Evolutionary conservation across 2,113 vertebrate species (phyloP).

Genomic region (Psittacara wagleri): DNA sequence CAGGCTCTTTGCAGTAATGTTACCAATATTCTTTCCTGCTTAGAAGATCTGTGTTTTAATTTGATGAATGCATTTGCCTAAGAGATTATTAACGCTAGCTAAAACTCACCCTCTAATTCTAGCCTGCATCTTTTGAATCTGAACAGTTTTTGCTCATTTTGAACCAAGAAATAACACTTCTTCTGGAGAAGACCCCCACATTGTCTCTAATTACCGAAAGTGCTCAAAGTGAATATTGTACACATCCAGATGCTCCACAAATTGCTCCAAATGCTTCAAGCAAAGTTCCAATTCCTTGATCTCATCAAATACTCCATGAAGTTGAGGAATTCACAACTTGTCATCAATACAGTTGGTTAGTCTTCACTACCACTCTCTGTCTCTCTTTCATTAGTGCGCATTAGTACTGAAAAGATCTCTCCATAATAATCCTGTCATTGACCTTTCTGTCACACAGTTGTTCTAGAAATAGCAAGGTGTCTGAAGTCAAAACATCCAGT

Average conservation of each 20-base stretch:
- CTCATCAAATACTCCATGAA: not conserved
- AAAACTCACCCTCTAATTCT: not conserved
- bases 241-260: not conserved
- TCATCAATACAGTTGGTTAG: not conserved
- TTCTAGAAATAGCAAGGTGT: slow-evolving; percentile 25
- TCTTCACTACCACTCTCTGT: not conserved
- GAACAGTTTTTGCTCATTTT: not conserved
- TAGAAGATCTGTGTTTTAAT: not conserved
- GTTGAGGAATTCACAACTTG: not conserved
- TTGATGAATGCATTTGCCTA: not conserved
- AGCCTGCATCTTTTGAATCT: not conserved
- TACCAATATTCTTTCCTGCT: not conserved
- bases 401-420: not conserved
- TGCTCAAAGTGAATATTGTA: not conserved
- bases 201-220: not conserved
- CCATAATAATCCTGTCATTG: not conserved
- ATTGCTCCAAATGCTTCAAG: not conserved
- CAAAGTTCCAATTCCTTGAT: not conserved
- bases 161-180: not conserved
- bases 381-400: not conserved
- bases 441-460: not conserved
- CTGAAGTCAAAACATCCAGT: not conserved
- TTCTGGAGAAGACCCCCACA: not conserved
- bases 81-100: not conserved
- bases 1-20: not conserved